Conservation (phyloP, 2,797 vertebrate species). For the Hipposideros larvatus region DNA sequence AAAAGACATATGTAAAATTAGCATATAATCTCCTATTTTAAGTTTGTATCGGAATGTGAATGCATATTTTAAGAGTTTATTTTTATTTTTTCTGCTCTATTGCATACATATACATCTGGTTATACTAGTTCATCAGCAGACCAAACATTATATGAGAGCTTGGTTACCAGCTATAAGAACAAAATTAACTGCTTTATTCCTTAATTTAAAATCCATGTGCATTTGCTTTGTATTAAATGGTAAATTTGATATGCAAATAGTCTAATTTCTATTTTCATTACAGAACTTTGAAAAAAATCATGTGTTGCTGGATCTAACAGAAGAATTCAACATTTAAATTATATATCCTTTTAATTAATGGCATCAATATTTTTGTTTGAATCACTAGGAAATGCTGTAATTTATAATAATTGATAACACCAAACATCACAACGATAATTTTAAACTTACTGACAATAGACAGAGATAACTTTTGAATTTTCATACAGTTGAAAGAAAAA, state of each 20-base stretch:
- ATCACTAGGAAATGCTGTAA: slow-evolving; percentile 32
- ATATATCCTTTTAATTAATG: slow-evolving; percentile 53
- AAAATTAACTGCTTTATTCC: slow-evolving; percentile 55
- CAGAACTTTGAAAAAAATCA: neutral
- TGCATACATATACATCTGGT: neutral
- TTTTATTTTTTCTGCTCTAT: slow-evolving; percentile 33
- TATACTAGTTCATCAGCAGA: slow-evolving; percentile 48
- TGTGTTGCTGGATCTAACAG: slow-evolving; percentile 27
- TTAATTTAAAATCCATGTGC: slow-evolving; percentile 49
- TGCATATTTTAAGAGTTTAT: slow-evolving; percentile 23
- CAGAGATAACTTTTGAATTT: slow-evolving; percentile 75
- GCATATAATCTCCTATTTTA: slow-evolving; percentile 18
- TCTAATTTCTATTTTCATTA: slow-evolving; percentile 64
- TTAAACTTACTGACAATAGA: slow-evolving; percentile 50
- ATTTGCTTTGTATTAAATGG: slow-evolving; percentile 50
- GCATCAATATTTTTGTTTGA: slow-evolving; percentile 43
- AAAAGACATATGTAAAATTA: slow-evolving; percentile 56
- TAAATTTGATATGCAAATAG: slow-evolving; percentile 64
- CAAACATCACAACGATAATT: slow-evolving; percentile 40
- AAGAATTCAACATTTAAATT: slow-evolving; percentile 41
- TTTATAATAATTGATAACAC: slow-evolving; percentile 23
- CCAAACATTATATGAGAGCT: neutral
- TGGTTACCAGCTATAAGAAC: neutral
- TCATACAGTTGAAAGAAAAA: slow-evolving; percentile 80
- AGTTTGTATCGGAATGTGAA: slow-evolving; percentile 55